Evolutionary conservation across 2,113 vertebrate species (phyloP), one percentile per base, ranked within the genome.

Genomic region (Abramis brama): DNA sequence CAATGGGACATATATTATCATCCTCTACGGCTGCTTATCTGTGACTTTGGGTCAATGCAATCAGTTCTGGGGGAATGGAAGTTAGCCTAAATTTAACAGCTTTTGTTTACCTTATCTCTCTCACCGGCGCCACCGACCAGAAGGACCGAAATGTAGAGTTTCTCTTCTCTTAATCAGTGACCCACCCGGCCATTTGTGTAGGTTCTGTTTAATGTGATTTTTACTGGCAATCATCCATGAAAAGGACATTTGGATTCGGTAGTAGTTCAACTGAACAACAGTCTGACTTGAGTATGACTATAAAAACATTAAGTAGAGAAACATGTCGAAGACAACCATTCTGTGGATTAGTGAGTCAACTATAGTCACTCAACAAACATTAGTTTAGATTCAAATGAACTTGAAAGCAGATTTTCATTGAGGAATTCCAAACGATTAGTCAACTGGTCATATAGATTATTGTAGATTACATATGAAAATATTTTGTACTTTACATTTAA

Each of bases 61-160:
- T 89, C 86, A 74, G 30, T 86, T 84, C 64, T 81, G 80, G 75
- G 66, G 79, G 62, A 59, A 78, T 66, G 36, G 85, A 81, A 86
- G 76, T 39, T 82, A 81, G 60, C 50, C 57, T 15, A 85, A 87
- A 76, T 83, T 89, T 86, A 86, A 78, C 81, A 68, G 84, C 81
- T 84, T 81, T 76, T 87, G 88, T 87, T 86, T 80, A 88, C 76
- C 74, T 88, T 86, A 88, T 88, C 87, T 84, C 83, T 70, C 62
- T 85, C 79, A 50, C 57, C 74, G 7, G 43, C 2, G 19, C 76
- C 84, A 64, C 30, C 5, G 59, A 84, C 36, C 30, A 81, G 36
- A 86, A 27, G 68, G 45, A n/a, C 76, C 70, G 27, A 88, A 83
- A 88, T 71, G 76, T 85, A 45, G 79, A 59, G 79, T 88, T 88